A percentile compares a stretch with the other conserved stretches of the same genome.
Evolutionary conservation across 1,140 invertebrate genomes (phyloP).

Genomic region (Heliconius nattereri): DNA sequence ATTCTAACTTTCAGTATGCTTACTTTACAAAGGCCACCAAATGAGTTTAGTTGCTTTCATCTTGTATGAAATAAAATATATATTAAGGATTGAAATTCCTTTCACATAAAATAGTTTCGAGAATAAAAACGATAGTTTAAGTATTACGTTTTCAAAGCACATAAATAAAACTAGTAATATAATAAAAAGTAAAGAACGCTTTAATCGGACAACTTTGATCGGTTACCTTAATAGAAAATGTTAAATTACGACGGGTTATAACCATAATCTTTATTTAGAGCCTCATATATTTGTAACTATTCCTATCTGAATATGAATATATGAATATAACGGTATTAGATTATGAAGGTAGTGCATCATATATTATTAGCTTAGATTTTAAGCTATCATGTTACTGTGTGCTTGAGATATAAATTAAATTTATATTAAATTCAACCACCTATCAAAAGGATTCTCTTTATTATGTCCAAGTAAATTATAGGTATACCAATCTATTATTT

Average conservation of each 20-base stretch:
- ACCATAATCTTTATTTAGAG: slow-evolving; percentile 37
- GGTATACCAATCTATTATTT: too few relatives aligned
- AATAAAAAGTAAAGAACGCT: slow-evolving; percentile 5
- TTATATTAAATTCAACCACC: not conserved
- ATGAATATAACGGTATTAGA: slow-evolving; percentile 34
- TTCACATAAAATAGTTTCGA: not conserved
- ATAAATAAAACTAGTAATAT: slow-evolving; percentile 4
- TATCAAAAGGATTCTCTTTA: not conserved
- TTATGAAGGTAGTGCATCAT: not conserved
- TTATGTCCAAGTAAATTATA: not conserved
- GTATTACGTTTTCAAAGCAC: not conserved
- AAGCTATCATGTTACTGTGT: not conserved
- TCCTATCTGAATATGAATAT: slow-evolving; percentile 33
- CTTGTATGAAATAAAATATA: not conserved
- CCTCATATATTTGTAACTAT: slow-evolving; percentile 32
- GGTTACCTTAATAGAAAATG: slow-evolving; percentile 26
- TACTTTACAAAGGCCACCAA: slow-evolving; percentile 33
- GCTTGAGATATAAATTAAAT: not conserved
- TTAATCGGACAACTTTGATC: slow-evolving; percentile 1
- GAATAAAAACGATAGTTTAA: not conserved
- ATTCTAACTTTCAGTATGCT: slow-evolving; percentile 48
- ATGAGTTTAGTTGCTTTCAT: slow-evolving; percentile 18
- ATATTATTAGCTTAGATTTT: not conserved
- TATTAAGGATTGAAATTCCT: not conserved
- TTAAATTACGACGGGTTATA: slow-evolving; percentile 36